Conservation (phyloP, 2,113 vertebrate genomes). For the Nannobrachium achirus region DNA sequence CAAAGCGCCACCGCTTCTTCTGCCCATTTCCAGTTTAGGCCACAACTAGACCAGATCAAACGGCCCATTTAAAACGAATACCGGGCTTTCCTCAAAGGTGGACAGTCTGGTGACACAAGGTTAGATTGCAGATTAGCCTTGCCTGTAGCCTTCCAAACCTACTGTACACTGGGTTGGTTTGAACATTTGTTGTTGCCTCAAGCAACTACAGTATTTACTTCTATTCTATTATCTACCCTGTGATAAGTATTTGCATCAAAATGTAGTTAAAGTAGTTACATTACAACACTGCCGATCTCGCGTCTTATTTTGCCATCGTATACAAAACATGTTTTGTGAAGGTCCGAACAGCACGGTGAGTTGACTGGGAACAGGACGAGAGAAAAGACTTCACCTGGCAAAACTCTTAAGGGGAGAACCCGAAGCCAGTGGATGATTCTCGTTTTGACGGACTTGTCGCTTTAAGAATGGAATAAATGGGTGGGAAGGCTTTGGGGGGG, state of each 20-base stretch:
- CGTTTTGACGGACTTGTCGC: neutral
- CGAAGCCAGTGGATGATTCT: slow-evolving; percentile 16
- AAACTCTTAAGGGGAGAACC: slow-evolving; percentile 17
- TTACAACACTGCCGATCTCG: slow-evolving; percentile 1
- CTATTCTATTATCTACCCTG: slow-evolving; percentile 29
- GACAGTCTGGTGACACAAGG: too few relatives aligned
- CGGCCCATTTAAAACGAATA: too few relatives aligned
- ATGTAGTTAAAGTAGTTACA: too few relatives aligned
- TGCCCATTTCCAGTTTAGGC: too few relatives aligned
- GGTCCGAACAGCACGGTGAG: neutral
- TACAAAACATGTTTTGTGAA: slow-evolving; percentile 25
- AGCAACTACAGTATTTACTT: slow-evolving; percentile 27
- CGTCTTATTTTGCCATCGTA: slow-evolving; percentile 28
- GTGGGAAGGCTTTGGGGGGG: too few relatives aligned
- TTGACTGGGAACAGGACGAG: too few relatives aligned
- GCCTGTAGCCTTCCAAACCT: slow-evolving; percentile 28
- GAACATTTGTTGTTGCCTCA: slow-evolving; percentile 29
- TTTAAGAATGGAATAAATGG: neutral
- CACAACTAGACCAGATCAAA: too few relatives aligned
- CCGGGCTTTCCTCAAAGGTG: too few relatives aligned
- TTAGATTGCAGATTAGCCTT: slow-evolving; percentile 58
- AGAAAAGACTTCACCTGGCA: slow-evolving; percentile 12
- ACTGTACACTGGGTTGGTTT: slow-evolving; percentile 24
- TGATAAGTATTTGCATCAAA: neutral
- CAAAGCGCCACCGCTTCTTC: too few relatives aligned